These are phyloP conservation scores for Brachypterus glaber DNA, from an alignment of 2,888 invertebrate genomes.

Conservation along the genomic window DNA sequence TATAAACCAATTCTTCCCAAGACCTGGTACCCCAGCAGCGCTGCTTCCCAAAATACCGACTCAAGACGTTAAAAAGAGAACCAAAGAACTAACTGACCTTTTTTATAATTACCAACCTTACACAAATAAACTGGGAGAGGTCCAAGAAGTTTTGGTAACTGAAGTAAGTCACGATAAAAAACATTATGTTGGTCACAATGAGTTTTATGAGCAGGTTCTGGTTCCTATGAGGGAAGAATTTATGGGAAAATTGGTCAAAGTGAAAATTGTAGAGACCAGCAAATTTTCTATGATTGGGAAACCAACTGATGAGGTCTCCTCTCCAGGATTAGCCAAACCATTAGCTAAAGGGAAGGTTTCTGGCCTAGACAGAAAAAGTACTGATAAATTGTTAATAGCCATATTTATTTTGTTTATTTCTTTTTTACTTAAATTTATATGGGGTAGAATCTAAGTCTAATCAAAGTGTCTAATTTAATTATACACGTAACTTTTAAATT, in stretches of 20 bases:
- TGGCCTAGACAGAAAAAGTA: conserved; percentile 33
- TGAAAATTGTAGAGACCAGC: conserved; percentile 57
- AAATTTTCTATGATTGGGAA: conserved; percentile 74
- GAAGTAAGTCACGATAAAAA: conserved; percentile 86
- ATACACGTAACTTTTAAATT: no score
- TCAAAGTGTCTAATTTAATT: no score
- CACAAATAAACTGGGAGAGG: conserved; percentile 53
- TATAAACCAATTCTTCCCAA: conserved; percentile 95
- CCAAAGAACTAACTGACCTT: conserved; percentile 76
- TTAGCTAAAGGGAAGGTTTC: conserved; percentile 50
- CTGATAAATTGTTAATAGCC: conserved; percentile 16
- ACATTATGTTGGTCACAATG: conserved; percentile 90
- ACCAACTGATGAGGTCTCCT: conserved; percentile 47
- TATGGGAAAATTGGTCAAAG: conserved; percentile 75
- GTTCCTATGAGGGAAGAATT: conserved; percentile 67
- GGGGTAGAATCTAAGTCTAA: no score
- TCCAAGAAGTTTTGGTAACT: conserved; percentile 77
- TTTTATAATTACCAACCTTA: conserved; percentile 88
- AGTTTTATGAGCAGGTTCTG: conserved; percentile 87
- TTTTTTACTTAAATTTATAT: conserved; percentile 40
- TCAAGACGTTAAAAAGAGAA: conserved; percentile 81
- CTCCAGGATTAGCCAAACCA: conserved; percentile 46
- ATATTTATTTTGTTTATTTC: conserved; percentile 39
- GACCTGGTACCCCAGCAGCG: conserved; percentile 95
- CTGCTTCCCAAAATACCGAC: conserved; percentile 75